Conservation (phyloP, 2,888 invertebrate species). For the Platerodrilus igneus region DNA sequence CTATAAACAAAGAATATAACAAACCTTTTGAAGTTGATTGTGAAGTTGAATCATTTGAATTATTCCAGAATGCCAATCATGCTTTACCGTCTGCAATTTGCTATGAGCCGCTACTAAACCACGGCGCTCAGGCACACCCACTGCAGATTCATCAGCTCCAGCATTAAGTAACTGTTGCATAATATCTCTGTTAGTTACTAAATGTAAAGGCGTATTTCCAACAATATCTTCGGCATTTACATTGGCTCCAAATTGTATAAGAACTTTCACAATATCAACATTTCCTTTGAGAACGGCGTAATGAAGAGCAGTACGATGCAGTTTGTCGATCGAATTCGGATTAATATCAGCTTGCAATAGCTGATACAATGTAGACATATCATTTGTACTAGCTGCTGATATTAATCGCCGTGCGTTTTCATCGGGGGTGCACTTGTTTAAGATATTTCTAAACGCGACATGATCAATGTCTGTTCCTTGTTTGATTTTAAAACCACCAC, state of each 20-base stretch:
- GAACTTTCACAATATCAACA: conserved; percentile 67
- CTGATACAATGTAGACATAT: conserved; percentile 62
- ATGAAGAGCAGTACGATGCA: conserved; percentile 78
- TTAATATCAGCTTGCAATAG: conserved; percentile 66
- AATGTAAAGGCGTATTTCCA: conserved; percentile 85
- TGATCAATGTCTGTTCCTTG: too few relatives aligned
- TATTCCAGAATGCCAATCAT: conserved; percentile 47
- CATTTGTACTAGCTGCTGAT: conserved; percentile 71
- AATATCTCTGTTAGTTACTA: conserved; percentile 74
- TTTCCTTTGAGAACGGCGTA: conserved; percentile 84
- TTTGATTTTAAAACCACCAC: conserved; percentile 39
- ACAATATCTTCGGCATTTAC: conserved; percentile 79
- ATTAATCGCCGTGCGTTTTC: conserved; percentile 55
- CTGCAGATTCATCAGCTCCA: conserved; percentile 73
- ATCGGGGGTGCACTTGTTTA: too few relatives aligned
- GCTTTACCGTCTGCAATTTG: conserved; percentile 62
- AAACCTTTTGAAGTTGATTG: conserved; percentile 45
- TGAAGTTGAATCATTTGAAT: conserved; percentile 51
- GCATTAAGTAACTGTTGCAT: conserved; percentile 75
- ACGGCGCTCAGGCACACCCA: conserved; percentile 74
- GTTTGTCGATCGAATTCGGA: conserved; percentile 73
- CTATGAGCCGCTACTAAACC: conserved; percentile 82
- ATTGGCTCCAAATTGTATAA: conserved; percentile 77
- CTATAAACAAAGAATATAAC: too few relatives aligned
- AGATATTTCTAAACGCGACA: conserved; percentile 15